Evolutionary conservation across 2,113 vertebrate genomes (phyloP), one percentile per base, ranked within the genome.

Genomic region (Oostethus manadensis): DNA sequence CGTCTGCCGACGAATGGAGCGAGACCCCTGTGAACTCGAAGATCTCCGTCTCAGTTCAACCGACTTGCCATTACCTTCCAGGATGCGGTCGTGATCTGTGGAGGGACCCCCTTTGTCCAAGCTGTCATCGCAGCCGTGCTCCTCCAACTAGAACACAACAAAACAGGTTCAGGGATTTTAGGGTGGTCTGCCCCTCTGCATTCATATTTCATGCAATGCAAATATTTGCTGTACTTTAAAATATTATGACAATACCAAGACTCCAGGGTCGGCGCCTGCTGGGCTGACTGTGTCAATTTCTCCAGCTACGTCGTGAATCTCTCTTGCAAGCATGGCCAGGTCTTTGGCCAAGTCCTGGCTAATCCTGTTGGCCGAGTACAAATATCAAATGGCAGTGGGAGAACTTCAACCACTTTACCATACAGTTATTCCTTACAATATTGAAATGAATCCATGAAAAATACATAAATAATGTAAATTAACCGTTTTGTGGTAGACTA

Each of bases 221-320:
- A 13, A 7, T 11, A 43, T 51, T 49, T 29, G 54, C 1, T 18
- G 16, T 48, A 29, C 35, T 33, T 8, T 17, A 40, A 22, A 47
- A 33, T 38, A 10, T 59, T 55, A 56, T 20, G 46, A 64, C 3
- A 48, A 23, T 81, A 95, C 95, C 95, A 92, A 88, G 89, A 91
- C 92, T 85, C 92, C 94, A 68, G 94, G 92, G 76, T 94, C 94
- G 49, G 94, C 94, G 83, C 94, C 93, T 67, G 96, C 97, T 42
- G 96, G 97, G 78, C 94, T 98, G 85, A 96, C 96, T 47, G 94
- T 95, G 85, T 98, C 96, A 76, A 97, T 98, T 84, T 98, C 96
- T 72, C 96, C 96, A 50, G 96, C 96, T 81, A 98, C 96, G 74
- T 98, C 96, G 77, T 98, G 96, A 84, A 98, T 98, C 86, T 98